Conservation (phyloP, 2,888 invertebrate genomes). For the Theretra japonica region DNA sequence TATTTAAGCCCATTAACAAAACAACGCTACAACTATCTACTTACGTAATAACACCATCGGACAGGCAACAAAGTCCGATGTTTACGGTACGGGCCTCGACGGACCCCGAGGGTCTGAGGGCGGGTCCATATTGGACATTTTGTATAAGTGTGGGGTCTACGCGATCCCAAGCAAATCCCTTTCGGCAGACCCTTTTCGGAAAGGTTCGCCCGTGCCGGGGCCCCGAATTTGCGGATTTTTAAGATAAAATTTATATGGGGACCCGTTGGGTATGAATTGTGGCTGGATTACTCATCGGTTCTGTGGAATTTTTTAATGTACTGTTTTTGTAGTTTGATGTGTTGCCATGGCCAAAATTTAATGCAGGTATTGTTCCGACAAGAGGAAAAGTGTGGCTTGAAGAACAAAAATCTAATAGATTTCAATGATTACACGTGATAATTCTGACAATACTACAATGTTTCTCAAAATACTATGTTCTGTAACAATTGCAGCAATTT, state of each 20-base stretch:
- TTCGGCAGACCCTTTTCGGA: constrained; percentile 80
- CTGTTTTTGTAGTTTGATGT: background rate
- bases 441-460: too few species aligned
- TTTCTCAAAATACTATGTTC: too few species aligned
- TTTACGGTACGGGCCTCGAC: constrained; percentile 68
- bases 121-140: constrained; percentile 82
- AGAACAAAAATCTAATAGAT: too few species aligned
- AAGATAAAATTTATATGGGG: constrained; percentile 83
- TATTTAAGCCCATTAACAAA: constrained; percentile 5
- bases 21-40: constrained; percentile 22
- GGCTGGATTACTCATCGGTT: constrained; percentile 43
- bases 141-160: constrained; percentile 82
- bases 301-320: constrained; percentile 33
- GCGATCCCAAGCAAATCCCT: constrained; percentile 83
- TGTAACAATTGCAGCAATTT: too few species aligned
- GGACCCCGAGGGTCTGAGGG: constrained; percentile 67
- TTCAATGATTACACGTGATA: too few species aligned
- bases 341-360: background rate
- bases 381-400: too few species aligned
- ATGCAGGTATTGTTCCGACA: background rate
- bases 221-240: constrained; percentile 84
- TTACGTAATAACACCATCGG: constrained; percentile 30
- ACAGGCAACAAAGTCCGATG: constrained; percentile 78
- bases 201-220: constrained; percentile 76
- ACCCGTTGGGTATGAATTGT: constrained; percentile 46